Percentiles rank a stretch among this genome's conserved stretches.
Conservation (phyloP, 2,888 invertebrate genomes). For the Cheilosia vulpina region DNA sequence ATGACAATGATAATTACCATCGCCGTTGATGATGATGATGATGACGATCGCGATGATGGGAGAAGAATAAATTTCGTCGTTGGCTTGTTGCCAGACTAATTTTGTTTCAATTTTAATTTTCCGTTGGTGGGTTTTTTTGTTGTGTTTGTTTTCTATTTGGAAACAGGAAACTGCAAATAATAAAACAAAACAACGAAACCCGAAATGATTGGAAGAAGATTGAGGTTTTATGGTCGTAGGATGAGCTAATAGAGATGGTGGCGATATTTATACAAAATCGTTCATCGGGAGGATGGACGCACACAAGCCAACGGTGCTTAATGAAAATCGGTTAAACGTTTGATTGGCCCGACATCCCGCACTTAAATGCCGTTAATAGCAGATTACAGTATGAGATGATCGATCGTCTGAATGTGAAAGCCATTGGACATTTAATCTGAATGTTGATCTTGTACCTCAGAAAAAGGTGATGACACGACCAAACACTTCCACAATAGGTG, state of each 20-base stretch:
- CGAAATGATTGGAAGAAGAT: background rate
- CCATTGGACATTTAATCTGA: background rate
- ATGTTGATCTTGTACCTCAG: background rate
- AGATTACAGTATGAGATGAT: background rate
- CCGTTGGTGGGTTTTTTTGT: constrained; percentile 3
- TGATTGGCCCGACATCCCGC: background rate
- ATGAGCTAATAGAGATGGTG: background rate
- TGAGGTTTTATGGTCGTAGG: background rate
- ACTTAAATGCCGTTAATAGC: background rate
- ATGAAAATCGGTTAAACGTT: background rate
- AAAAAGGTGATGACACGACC: background rate
- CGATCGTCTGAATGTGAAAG: background rate
- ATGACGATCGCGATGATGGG: constrained; percentile 26
- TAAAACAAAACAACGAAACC: background rate
- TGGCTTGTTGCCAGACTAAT: constrained; percentile 42
- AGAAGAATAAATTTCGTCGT: constrained; percentile 48
- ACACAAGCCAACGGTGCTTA: background rate
- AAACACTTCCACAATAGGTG: no score
- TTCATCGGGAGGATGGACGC: background rate
- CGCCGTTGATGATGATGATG: background rate
- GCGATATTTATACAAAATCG: background rate
- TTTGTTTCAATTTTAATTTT: constrained; percentile 45
- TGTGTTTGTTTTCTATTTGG: constrained; percentile 1
- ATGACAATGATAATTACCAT: constrained; percentile 70
- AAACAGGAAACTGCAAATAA: constrained; percentile 26